Conservation (phyloP, 2,797 vertebrate species). For the Arrhamphus sclerolepis region DNA sequence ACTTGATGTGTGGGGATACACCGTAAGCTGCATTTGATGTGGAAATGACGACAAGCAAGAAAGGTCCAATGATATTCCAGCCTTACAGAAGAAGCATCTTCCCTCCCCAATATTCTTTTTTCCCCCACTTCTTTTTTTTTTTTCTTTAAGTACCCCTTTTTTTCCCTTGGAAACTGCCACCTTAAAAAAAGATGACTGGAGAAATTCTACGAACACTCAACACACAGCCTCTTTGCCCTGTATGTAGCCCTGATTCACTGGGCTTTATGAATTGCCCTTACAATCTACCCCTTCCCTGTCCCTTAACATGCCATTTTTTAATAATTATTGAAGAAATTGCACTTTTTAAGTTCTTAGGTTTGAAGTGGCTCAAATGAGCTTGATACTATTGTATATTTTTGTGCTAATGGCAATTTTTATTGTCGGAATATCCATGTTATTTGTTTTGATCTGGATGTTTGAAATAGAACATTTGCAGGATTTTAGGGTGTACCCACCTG, state of each 20-base stretch:
- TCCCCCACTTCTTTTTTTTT: constrained; percentile 18
- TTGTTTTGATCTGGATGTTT: constrained; percentile 84
- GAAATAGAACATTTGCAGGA: constrained; percentile 90
- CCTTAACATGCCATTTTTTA: constrained; percentile 80
- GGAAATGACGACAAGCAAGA: constrained; percentile 78
- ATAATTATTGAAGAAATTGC: constrained; percentile 83
- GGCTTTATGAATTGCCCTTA: constrained; percentile 77
- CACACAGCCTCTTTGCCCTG: constrained; percentile 62
- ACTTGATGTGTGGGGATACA: constrained; percentile 99
- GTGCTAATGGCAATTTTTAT: constrained; percentile 86
- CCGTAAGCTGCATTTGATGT: constrained; percentile 99
- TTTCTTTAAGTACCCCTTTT: constrained; percentile 21
- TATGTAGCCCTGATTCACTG: constrained; percentile 51
- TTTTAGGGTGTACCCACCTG: constrained; percentile 99
- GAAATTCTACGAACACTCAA: constrained; percentile 65
- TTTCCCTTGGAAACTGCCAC: constrained; percentile 66
- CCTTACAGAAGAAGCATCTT: constrained; percentile 89
- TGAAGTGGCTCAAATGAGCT: constrained; percentile 89
- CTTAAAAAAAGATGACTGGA: constrained; percentile 58
- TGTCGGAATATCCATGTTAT: constrained; percentile 86
- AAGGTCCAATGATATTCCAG: constrained; percentile 96
- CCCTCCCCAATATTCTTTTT: constrained; percentile 35
- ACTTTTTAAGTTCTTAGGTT: constrained; percentile 87
- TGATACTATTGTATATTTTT: constrained; percentile 89
- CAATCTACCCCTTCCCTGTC: constrained; percentile 79